Base-by-base conservation (phyloP, 2,113 vertebrate species). In the Otus sunia region DNA sequence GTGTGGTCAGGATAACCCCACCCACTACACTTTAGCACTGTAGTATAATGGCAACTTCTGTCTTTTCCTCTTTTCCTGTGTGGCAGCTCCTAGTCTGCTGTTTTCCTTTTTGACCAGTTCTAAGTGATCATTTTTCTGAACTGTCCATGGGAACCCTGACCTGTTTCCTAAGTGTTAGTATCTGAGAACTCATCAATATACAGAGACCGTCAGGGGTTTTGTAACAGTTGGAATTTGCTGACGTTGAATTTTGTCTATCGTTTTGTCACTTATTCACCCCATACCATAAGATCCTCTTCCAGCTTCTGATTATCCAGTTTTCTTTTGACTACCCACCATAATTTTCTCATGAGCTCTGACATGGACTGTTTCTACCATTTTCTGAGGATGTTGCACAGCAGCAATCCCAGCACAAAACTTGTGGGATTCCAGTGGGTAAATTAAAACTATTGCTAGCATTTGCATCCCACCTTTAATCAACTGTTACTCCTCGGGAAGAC, bases 191-290 rank as follows among this genome's bases (percentile, higher is more conserved):
- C 25, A 29, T 56, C 30, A 43, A 29, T 29, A 30, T 45, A 21
- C 8, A 19, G 64, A 56, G 16, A 43, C 29, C 1, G 1, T 17
- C 20, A 12, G 25, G 37, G 29, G 0, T 17, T 79, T 68, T 68
- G 60, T 49, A 78, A 5, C 22, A 52, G 41, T 83, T 80, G 77
- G 45, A 68, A 62, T 45, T 49, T 69, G 43, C 15, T 52, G 23
- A 23, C 36, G 16, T 34, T 52, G 36, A 47, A 50, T 76, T 50
- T 73, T 62, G 21, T 45, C 71, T 32, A 27, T 73, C 0, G 4
- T 39, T 84, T 52, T 83, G 55, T 89, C 53, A 56, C 27, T 22
- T 78, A 23, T 12, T 59, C 34, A 29, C 6, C 10, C 26, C 16
- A 16, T 34, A 39, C 53, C 18, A 14, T 32, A 56, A 77, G 47